phyloP scores from a whole-genome alignment of 2,888 invertebrate species.

The Drosophila maculinotata region DNA sequence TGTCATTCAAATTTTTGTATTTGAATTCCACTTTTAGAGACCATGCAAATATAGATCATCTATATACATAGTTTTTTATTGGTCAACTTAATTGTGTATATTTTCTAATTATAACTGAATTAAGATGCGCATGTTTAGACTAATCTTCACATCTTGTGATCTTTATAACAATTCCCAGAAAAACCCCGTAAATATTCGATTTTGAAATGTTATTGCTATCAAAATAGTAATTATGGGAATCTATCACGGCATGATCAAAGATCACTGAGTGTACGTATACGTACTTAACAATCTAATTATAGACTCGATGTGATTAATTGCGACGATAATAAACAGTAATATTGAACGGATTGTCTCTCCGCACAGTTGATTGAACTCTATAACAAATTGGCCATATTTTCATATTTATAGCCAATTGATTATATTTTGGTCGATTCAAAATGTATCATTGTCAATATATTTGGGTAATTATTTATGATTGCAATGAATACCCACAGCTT shows the following conservation, averaged over 20 bases:
- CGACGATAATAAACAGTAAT: slow-evolving; percentile 14
- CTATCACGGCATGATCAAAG: slow-evolving; percentile 27
- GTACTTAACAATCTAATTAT: slow-evolving; percentile 26
- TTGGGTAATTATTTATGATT: slow-evolving; percentile 29
- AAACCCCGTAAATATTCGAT: not conserved
- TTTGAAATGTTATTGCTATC: slow-evolving; percentile 2
- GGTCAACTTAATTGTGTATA: slow-evolving; percentile 10
- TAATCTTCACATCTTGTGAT: not conserved
- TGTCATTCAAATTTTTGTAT: slow-evolving; percentile 7
- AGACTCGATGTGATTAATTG: slow-evolving; percentile 42
- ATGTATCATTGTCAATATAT: slow-evolving; percentile 57
- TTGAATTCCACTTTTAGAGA: not conserved
- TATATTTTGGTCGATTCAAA: slow-evolving; percentile 41
- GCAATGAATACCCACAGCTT: slow-evolving; percentile 9
- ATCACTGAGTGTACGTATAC: slow-evolving; percentile 6
- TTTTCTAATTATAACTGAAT: slow-evolving; percentile 11
- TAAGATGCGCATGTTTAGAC: too few relatives aligned
- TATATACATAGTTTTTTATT: slow-evolving; percentile 20
- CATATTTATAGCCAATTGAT: slow-evolving; percentile 33
- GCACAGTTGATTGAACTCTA: slow-evolving; percentile 39
- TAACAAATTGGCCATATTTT: slow-evolving; percentile 38
- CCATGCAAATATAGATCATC: slow-evolving; percentile 1
- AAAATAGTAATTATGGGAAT: not conserved
- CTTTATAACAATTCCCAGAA: not conserved
- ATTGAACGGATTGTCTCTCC: slow-evolving; percentile 15